Base-by-base conservation (phyloP, 2,797 vertebrate species). In the Meriones psammophilus region DNA sequence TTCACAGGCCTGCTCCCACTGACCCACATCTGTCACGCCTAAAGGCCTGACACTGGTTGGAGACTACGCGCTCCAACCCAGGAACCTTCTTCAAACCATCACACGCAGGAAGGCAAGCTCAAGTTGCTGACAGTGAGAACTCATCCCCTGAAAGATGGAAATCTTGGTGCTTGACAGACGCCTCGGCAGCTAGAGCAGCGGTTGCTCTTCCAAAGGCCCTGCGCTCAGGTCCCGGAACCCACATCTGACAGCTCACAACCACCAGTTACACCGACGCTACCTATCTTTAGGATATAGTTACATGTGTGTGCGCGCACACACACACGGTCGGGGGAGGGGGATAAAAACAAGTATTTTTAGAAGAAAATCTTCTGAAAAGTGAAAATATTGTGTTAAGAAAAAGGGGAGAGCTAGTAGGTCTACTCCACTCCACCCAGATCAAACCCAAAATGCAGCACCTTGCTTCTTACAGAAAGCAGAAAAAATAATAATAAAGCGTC, bases 361-460 rank as follows among this genome's bases (percentile, higher is more conserved):
- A 85, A 85, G 42, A 54, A 85, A 68, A 87, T 36, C 22, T 83
- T 30, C 58, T 86, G 64, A 69, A n/a, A 86, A 56, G 22, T 68
- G 54, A 94, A 92, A 92, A 94, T 33, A 46, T 30, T 28, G 2
- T 50, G n/a, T 58, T 68, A 73, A 42, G 64, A 88, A 56, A 1
- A 46, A 12, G 17, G 56, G 17, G 46, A 33, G 14, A 22, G 0
- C 2, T 18, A 68, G 60, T 0, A 64, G 20, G 36, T 58, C 79
- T 42, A 9, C 42, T 74, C 50, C 36, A 17, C 14, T 36, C 1
- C 3, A 22, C 77, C 54, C 42, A 80, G 33, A 88, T 69, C 76
- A 96, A 86, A 68, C 8, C 22, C 73, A 24, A 94, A 77, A 50
- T 68, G 30, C 54, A 80, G 36, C 3, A 3, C 6, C 17, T n/a